These are phyloP conservation scores for Esox masquinongy DNA, from an alignment of 2,797 vertebrate species.

Conservation along the genomic window DNA sequence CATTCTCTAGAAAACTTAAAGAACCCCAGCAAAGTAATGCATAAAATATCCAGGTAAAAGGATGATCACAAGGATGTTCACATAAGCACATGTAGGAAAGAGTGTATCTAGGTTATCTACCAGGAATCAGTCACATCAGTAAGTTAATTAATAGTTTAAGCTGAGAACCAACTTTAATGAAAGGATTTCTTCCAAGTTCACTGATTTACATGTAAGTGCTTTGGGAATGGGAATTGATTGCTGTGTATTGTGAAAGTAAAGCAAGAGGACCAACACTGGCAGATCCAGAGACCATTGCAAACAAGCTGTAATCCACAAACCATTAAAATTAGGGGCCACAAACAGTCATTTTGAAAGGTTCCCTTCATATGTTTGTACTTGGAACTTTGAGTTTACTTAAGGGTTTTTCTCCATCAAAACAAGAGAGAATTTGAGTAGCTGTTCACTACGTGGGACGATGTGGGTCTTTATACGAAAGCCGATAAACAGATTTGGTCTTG, in stretches of 20 bases:
- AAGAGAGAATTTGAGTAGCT: neutral
- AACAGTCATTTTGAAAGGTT: neutral
- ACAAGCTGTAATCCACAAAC: neutral
- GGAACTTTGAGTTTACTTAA: neutral
- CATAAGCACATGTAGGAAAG: neutral
- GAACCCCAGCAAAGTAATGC: neutral
- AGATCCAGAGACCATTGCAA: slow-evolving; percentile 1
- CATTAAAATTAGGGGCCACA: neutral
- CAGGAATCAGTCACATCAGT: neutral
- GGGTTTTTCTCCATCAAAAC: neutral
- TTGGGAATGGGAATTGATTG: neutral
- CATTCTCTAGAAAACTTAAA: neutral
- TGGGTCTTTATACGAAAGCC: neutral
- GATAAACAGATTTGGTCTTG: neutral
- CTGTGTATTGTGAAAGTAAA: neutral
- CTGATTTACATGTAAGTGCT: neutral
- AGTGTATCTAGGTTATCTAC: neutral
- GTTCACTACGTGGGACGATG: neutral
- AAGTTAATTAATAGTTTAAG: neutral
- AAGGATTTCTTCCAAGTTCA: neutral
- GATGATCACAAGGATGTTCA: neutral
- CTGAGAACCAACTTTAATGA: neutral
- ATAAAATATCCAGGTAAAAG: neutral
- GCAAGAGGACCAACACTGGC: neutral
- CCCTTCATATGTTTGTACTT: neutral